phyloP scores from a whole-genome alignment of 2,888 invertebrate genomes.

The Drosophila atripex region DNA sequence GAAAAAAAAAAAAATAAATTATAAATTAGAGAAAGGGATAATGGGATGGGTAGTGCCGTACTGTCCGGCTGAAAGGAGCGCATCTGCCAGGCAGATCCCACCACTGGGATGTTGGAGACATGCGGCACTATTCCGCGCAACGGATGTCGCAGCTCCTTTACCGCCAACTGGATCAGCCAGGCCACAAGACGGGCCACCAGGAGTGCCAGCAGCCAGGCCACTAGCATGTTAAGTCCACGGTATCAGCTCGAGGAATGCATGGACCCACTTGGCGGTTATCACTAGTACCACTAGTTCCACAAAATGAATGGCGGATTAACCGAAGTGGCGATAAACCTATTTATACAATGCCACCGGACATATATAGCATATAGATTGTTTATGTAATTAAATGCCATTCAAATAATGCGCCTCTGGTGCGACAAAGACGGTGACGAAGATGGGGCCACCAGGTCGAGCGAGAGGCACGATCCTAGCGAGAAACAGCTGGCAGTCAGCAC shows the following conservation, averaged over 20 bases:
- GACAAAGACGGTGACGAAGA: not conserved
- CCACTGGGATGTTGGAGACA: conserved; percentile 72
- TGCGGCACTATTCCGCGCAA: conserved; percentile 64
- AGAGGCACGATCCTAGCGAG: conserved; percentile 5
- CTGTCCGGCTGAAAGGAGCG: conserved; percentile 78
- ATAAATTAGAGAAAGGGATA: too few relatives aligned
- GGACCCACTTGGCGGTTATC: not conserved
- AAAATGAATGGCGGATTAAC: not conserved
- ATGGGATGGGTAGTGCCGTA: conserved; percentile 52
- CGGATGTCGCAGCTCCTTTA: conserved; percentile 44
- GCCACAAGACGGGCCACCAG: conserved; percentile 24
- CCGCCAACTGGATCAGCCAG: conserved; percentile 31
- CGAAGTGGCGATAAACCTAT: conserved; percentile 13
- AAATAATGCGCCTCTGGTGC: conserved; percentile 17
- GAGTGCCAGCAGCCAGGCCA: conserved; percentile 31
- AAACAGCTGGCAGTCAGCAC: conserved; percentile 12
- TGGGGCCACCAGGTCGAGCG: conserved; percentile 11
- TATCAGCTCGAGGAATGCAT: conserved; percentile 4
- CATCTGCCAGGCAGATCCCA: conserved; percentile 73
- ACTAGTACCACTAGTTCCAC: conserved; percentile 11
- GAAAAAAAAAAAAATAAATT: not conserved
- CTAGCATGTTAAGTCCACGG: conserved; percentile 20
- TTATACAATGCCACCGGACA: conserved; percentile 10
- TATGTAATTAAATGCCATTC: conserved; percentile 28
- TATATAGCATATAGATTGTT: conserved; percentile 7